phyloP scores from a whole-genome alignment of 2,797 vertebrate species.

The Eptatretus atami region DNA sequence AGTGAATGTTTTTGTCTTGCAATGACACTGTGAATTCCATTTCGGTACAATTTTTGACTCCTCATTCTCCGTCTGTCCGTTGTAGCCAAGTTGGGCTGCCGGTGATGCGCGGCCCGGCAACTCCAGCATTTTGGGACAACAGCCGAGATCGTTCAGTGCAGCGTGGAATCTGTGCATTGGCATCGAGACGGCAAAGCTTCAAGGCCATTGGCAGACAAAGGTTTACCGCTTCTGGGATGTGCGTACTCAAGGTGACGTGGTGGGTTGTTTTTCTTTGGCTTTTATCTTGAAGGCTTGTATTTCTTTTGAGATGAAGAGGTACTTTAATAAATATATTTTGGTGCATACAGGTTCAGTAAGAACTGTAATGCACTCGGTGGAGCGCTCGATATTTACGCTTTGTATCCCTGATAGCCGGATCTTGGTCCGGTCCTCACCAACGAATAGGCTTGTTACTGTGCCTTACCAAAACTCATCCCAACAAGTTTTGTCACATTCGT shows the following conservation, averaged over 20 bases:
- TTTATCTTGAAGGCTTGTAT: no score
- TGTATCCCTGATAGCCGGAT: no score
- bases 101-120: conserved; percentile 16
- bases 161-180: conserved; percentile 87
- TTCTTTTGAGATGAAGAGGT: no score
- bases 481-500: no score
- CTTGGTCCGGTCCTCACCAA: no score
- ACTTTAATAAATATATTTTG: no score
- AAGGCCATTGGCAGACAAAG: conserved; percentile 80
- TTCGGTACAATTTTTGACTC: background rate
- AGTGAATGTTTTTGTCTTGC: background rate
- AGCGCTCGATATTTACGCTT: no score
- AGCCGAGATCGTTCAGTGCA: conserved; percentile 81
- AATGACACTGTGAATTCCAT: background rate
- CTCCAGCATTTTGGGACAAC: conserved; percentile 61
- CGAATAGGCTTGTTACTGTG: no score
- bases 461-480: no score
- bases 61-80: no score
- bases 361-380: no score
- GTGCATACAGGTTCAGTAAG: no score
- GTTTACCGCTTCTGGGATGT: conserved; percentile 81
- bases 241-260: conserved; percentile 83
- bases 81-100: background rate
- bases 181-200: conserved; percentile 83
- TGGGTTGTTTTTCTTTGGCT: conserved; percentile 12